phyloP scores from a whole-genome alignment of 2,888 invertebrate species.

The Silvanus unidentatus region DNA sequence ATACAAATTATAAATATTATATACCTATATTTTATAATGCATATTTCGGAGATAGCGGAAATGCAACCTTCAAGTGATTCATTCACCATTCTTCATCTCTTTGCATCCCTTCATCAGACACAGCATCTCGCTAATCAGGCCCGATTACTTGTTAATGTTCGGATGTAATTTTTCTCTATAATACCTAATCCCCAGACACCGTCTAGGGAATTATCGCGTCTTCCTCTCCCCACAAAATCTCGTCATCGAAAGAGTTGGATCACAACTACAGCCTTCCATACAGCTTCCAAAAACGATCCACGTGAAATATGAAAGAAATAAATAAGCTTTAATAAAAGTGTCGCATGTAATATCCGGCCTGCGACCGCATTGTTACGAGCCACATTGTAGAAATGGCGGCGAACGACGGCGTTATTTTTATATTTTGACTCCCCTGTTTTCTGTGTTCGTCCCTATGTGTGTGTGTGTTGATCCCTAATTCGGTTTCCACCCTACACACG shows the following conservation, averaged over 20 bases:
- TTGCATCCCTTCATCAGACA: background rate
- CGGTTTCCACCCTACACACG: constrained; percentile 35
- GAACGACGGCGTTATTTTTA: constrained; percentile 34
- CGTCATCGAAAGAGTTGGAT: too few species aligned
- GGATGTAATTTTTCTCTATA: constrained; percentile 33
- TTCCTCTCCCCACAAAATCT: too few species aligned
- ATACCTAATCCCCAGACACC: too few species aligned
- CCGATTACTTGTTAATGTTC: constrained; percentile 34
- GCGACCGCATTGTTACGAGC: constrained; percentile 17
- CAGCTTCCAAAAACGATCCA: too few species aligned
- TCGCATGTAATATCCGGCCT: background rate
- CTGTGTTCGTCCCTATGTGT: constrained; percentile 31
- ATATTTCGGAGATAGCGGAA: too few species aligned
- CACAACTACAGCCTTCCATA: too few species aligned
- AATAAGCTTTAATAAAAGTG: constrained; percentile 21
- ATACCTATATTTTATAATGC: too few species aligned
- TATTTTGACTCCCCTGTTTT: constrained; percentile 41
- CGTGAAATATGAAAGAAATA: constrained; percentile 1
- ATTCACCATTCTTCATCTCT: background rate
- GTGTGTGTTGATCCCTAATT: constrained; percentile 39
- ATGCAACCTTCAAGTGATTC: too few species aligned
- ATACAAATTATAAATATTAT: background rate
- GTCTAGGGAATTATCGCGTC: too few species aligned
- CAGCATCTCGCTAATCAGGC: constrained; percentile 19
- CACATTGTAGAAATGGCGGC: constrained; percentile 28